Base-by-base conservation (phyloP, 2,113 vertebrate species). In the Stigmatopora argus region DNA sequence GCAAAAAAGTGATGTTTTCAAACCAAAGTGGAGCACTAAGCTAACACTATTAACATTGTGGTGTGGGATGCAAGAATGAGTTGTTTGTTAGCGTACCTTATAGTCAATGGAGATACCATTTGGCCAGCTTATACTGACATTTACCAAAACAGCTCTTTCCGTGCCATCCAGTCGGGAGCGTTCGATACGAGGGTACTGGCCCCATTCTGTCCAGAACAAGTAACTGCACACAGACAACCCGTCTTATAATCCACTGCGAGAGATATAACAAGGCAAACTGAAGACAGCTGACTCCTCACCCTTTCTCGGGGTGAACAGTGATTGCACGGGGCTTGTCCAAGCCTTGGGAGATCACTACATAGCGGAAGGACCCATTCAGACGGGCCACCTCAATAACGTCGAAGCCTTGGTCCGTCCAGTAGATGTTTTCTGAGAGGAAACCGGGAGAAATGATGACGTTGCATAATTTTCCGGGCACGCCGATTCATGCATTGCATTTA, bases 161-260 rank as follows among this genome's bases (percentile, higher is more conserved):
- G 93, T 83, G 6, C 97, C 97, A 0, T 99, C 96, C 58, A 98
- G 88, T 41, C 92, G 94, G 0, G 96, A 96, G 9, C 95, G 90
- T 59, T 99, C 97, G 0, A 99, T 99, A 11, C 97, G 94, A 0
- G 97, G 97, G 64, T 97, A 97, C 86, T 96, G 96, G 52, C 97
- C 96, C 97, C 96, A 98, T 74, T 99, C 97, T 0, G 96, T 99
- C 97, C 96, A 99, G 90, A 99, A 98, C 75, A 99, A 88, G 71
- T 97, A 99, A 61, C 96, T 98, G 60, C 23, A 66, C 17, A 78
- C 56, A 65, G 13, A 62, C 23, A 9, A 69, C 62, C 53, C 69
- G 52, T 41, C 61, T 47, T 52, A 21, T 47, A 65, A 73, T 73
- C 49, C 59, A 48, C 65, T 46, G 41, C 15, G 35, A 62, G 17